Evolutionary conservation across 2,888 invertebrate genomes (phyloP), one percentile per base, ranked within the genome.

Genomic region (Clostera curtula): DNA sequence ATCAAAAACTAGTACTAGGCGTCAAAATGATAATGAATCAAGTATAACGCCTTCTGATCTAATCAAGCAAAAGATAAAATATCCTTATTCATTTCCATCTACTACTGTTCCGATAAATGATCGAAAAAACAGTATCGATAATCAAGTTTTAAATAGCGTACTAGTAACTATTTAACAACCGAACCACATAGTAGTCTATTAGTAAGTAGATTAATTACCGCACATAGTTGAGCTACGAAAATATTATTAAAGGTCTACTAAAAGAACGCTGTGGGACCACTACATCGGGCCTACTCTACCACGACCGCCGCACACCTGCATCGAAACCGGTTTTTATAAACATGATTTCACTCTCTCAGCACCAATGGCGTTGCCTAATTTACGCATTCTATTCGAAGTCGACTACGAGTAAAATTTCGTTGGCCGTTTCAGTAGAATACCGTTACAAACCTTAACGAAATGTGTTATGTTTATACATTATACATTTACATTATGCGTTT

Each of bases 291-390:
- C 40, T 39, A 48, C 40, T 44, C 41, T 34, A 27, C 35, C 27
- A 27, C 39, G 41, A 31, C 24, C 40, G 35, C 22, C 45, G 64
- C 71, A 70, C 80, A 80, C 80, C 80, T 82, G 80, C 77, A 71
- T 58, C 50, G 32, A 56, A 75, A 82, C 80, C 69, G 75, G 80
- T 79, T 72, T 54, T 48, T 44, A 53, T 46, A 62, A 74, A 79
- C 75, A 75, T 63, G 74, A 74, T 80, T 80, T 79, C 75, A 73
- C 79, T 79, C 74, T 73, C 69, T 62, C 54, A 47, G 55, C 64
- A 44, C 49, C 49, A 43, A 29, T 44, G 43, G 46, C 57, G 49
- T 48, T 56, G 55, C 51, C 56, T 56, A 57, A 59, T 57, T 55
- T 60, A 60, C 49, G 47, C 45, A 52, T 52, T 47, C 43, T 25